Conservation (phyloP, 2,797 vertebrate species). For the Siniperca obscura region DNA sequence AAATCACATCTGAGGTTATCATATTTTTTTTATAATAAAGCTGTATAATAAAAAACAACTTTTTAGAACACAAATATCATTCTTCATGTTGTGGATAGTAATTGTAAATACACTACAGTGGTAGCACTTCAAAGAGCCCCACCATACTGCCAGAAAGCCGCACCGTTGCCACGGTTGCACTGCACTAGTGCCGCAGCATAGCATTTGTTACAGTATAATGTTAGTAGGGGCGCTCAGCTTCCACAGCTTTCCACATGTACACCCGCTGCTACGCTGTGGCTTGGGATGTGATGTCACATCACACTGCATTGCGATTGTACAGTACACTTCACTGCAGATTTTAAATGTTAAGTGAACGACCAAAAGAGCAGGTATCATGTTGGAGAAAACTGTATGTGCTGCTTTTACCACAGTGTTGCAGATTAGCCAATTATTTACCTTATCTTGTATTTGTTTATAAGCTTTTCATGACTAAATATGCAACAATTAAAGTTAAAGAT, state of each 20-base stretch:
- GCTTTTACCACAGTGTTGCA: background rate
- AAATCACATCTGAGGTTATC: background rate
- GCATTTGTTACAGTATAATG: background rate
- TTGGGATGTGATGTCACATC: background rate
- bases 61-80: background rate
- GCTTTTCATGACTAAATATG: background rate
- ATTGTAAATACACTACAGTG: background rate
- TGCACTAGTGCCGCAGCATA: background rate
- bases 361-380: background rate
- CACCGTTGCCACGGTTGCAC: background rate
- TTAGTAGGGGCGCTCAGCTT: background rate
- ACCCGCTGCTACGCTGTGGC: background rate
- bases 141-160: background rate
- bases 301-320: too few species aligned
- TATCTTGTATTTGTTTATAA: background rate
- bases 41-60: background rate
- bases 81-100: background rate
- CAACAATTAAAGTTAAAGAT: too few species aligned
- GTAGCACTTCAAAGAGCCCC: background rate
- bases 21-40: background rate
- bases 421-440: background rate
- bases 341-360: background rate
- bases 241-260: too few species aligned
- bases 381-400: background rate
- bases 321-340: background rate